A percentile compares a stretch with the other conserved stretches of the same genome.
These are phyloP conservation scores for Aethina tumida DNA, from an alignment of 1,140 invertebrate genomes.

Conservation along the genomic window DNA sequence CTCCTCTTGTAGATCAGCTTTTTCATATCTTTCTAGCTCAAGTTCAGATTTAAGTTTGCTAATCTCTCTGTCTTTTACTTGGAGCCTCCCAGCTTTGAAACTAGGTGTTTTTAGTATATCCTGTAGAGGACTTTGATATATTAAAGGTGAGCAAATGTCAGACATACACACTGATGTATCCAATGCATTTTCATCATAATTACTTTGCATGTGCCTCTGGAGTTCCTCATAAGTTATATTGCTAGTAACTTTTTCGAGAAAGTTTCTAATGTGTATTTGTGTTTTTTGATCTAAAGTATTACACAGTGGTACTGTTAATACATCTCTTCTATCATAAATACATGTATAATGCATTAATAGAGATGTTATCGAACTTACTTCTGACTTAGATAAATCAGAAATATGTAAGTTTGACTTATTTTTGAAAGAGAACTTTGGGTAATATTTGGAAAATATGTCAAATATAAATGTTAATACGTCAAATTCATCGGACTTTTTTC, in stretches of 20 bases:
- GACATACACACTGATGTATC: slow-evolving; percentile 7
- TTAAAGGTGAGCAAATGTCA: slow-evolving; percentile 6
- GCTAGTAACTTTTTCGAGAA: slow-evolving; percentile 23
- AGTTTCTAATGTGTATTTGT: slow-evolving; percentile 27
- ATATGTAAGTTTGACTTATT: slow-evolving; percentile 20
- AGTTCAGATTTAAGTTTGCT: slow-evolving; percentile 21
- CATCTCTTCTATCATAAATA: slow-evolving; percentile 25
- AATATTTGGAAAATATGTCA: slow-evolving; percentile 24
- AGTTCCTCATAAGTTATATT: slow-evolving; percentile 25
- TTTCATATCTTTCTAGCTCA: slow-evolving; percentile 28
- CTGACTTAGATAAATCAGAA: slow-evolving; percentile 15
- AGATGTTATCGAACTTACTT: slow-evolving; percentile 26
- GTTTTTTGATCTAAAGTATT: slow-evolving; percentile 19
- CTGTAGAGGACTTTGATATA: slow-evolving; percentile 24
- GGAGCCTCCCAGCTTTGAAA: slow-evolving; percentile 16
- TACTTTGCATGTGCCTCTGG: slow-evolving; percentile 16
- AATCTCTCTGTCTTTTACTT: slow-evolving; percentile 26
- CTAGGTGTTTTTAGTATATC: slow-evolving; percentile 27
- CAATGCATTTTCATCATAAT: slow-evolving; percentile 10
- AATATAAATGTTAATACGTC: slow-evolving; percentile 23
- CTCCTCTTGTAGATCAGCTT: slow-evolving; percentile 26
- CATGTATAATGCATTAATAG: slow-evolving; percentile 31
- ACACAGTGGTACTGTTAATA: slow-evolving; percentile 27
- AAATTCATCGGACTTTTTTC: slow-evolving; percentile 12
- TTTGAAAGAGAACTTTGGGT: slow-evolving; percentile 21